phyloP scores from a whole-genome alignment of 2,888 invertebrate species.

The Yponomeuta plumbellus region DNA sequence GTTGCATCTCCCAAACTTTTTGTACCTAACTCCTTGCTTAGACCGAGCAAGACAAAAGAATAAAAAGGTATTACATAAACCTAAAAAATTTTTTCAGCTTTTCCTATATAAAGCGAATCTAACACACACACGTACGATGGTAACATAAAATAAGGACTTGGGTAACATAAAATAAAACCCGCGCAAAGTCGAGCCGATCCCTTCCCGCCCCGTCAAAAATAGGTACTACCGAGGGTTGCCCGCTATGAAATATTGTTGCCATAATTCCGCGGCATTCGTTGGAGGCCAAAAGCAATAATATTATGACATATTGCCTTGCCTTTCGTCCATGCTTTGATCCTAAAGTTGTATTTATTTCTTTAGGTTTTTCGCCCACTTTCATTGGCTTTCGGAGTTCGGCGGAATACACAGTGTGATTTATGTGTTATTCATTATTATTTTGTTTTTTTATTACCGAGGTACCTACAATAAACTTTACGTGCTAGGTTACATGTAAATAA shows the following conservation, averaged over 20 bases:
- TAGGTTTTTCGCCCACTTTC: background rate
- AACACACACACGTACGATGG: background rate
- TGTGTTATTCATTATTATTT: background rate
- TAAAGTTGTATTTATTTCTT: slow-evolving; percentile 4
- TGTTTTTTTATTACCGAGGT: background rate
- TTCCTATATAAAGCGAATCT: background rate
- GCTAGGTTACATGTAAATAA: too few species aligned
- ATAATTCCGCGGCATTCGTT: slow-evolving; percentile 32
- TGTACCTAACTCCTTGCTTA: too few species aligned
- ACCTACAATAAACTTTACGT: background rate
- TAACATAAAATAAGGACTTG: background rate
- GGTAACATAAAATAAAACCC: background rate
- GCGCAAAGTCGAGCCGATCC: background rate
- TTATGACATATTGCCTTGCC: slow-evolving; percentile 73
- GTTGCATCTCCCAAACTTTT: too few species aligned
- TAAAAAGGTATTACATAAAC: background rate
- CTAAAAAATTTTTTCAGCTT: background rate
- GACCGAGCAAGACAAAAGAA: background rate
- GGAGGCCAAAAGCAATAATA: slow-evolving; percentile 68
- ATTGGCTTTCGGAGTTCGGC: background rate
- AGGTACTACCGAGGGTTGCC: slow-evolving; percentile 6
- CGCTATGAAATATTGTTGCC: slow-evolving; percentile 16
- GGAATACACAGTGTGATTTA: slow-evolving; percentile 2
- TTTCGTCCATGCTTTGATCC: slow-evolving; percentile 44
- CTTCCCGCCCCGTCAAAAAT: background rate